Evolutionary conservation across 2,888 invertebrate genomes (phyloP), one percentile per base, ranked within the genome.

Genomic region (Ichneumon xanthorius): DNA sequence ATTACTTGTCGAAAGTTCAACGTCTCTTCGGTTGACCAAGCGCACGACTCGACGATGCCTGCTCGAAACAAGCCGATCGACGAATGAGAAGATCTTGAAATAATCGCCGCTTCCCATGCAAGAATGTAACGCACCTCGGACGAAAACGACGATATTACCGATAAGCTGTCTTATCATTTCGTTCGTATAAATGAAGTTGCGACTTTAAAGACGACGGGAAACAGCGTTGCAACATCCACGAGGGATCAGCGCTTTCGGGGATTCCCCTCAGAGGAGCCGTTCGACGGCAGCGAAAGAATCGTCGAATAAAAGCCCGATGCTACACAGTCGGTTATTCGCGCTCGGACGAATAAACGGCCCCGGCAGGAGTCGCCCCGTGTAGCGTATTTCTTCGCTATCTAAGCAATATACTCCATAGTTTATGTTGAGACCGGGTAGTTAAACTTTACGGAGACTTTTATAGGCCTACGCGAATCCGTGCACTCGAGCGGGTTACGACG

Each of bases 391-490:
- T 90, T 88, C 88, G 88, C 90, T 90, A 88, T 91, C 91, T 90
- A 89, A 89, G 91, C 92, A 90, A 91, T 92, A 92, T 91, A 91
- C 90, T 92, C 85, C 88, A 89, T 90, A 90, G 90, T 92, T 92
- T 92, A 92, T 92, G 91, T 89, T 87, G 88, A 86, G 88, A 89
- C 89, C 89, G 84, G 89, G 91, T 89, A 92, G 90, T 92, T 92
- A 92, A 92, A 91, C 90, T 90, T 90, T 89, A 89, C 90, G 88
- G 88, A 88, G 92, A 91, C 90, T 92, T 92, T 92, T 92, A 92
- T 92, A 91, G 91, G 90, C 90, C 89, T 89, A 85, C 87, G 89
- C 88, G 90, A 90, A 90, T 91, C 87, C 88, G 88, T 88, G 88
- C 88, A 89, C 90, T 89, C 88, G 89, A 78, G 87, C 89, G 61